Evolutionary conservation across 1,140 invertebrate species (phyloP).

Genomic region (Penaeus vannamei): DNA sequence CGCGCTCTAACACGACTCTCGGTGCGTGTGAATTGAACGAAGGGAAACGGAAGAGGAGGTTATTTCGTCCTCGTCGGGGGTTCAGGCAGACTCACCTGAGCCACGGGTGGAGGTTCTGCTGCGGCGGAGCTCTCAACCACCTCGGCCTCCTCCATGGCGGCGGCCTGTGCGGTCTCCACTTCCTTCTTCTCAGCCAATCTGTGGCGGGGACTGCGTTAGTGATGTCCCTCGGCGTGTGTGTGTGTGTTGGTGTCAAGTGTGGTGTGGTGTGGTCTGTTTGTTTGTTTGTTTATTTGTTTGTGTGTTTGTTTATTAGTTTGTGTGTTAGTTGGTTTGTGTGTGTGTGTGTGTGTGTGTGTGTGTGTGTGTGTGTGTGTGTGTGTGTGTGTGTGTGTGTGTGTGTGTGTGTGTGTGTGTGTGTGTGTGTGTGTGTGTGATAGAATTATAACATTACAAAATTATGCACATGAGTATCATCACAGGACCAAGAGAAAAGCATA

Average conservation of each 20-base stretch:
- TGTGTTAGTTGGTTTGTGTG: neutral
- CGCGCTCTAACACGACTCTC: no score
- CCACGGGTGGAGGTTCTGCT: conserved; percentile 81
- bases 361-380: conserved; percentile 7
- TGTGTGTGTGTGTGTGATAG: neutral
- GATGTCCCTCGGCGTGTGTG: neutral
- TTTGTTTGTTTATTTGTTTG: neutral
- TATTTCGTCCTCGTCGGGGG: no score
- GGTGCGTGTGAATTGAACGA: no score
- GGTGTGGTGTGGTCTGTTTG: neutral
- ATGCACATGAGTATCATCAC: no score
- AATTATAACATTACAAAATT: neutral
- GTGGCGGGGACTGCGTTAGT: neutral
- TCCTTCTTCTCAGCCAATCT: conserved; percentile 82
- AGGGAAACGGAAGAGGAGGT: no score
- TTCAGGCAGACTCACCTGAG: conserved; percentile 71
- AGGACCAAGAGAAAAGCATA: no score
- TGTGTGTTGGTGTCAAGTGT: neutral
- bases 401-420: neutral
- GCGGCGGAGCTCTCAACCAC: conserved; percentile 77
- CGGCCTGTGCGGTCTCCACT: conserved; percentile 86
- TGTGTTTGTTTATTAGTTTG: no score
- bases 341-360: neutral
- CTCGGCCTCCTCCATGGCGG: conserved; percentile 89
- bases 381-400: conserved; percentile 4